Evolutionary conservation across 1,140 invertebrate species (phyloP).

Genomic region (Anagrus nilaparvatae): DNA sequence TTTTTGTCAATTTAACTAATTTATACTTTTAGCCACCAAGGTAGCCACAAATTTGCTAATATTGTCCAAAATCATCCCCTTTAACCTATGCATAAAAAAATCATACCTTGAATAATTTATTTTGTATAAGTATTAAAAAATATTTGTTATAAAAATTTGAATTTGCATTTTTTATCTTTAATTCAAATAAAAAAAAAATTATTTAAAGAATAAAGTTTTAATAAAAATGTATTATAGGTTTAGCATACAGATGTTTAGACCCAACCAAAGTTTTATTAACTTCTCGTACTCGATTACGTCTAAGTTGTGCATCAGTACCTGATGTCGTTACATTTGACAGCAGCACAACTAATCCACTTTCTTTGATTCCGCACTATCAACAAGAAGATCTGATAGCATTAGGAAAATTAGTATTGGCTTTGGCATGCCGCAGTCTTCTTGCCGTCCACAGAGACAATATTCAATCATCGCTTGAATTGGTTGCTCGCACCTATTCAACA

Average conservation of each 20-base stretch:
- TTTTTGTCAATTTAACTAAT: no score
- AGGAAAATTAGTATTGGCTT: slow-evolving; percentile 81
- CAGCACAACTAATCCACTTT: slow-evolving; percentile 51
- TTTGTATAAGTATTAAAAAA: no score
- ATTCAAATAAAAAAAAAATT: neutral
- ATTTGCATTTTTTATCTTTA: no score
- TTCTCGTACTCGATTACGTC: slow-evolving; percentile 56
- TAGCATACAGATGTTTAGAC: slow-evolving; percentile 70
- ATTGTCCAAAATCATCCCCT: no score
- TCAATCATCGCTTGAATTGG: slow-evolving; percentile 77
- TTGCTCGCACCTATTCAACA: slow-evolving; percentile 78
- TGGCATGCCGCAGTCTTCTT: slow-evolving; percentile 83
- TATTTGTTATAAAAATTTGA: neutral
- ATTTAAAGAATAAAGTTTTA: neutral
- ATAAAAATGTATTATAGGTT: slow-evolving; percentile 34
- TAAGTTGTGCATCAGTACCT: slow-evolving; percentile 73
- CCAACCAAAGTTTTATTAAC: slow-evolving; percentile 84
- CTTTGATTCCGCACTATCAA: slow-evolving; percentile 68
- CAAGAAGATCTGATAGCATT: slow-evolving; percentile 88
- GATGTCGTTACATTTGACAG: slow-evolving; percentile 71
- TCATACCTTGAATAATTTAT: neutral
- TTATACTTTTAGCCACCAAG: no score
- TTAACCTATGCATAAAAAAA: no score
- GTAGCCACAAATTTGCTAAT: no score
- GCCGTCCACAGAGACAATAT: slow-evolving; percentile 79